Evolutionary conservation across 2,797 vertebrate genomes (phyloP).

Genomic region (Hafferia zeledoni): DNA sequence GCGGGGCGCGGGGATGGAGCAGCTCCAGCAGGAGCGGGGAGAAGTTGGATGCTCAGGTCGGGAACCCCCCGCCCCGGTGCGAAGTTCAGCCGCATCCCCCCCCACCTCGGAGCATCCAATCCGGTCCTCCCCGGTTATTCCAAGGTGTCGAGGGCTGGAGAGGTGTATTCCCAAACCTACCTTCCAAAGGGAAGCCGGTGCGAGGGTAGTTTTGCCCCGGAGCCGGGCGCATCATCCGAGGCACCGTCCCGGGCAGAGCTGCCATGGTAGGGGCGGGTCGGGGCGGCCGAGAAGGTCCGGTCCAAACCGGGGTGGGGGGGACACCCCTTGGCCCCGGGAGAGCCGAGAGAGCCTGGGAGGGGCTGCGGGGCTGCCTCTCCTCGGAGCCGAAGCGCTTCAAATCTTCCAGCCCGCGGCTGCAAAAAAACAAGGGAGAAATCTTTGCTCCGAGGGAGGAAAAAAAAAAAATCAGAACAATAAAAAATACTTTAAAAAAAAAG

Average conservation of each 20-base stretch:
- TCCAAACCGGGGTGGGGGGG: neutral
- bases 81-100: neutral
- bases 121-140: too few relatives aligned
- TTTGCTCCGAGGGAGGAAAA: neutral
- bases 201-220: constrained; percentile 93
- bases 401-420: neutral
- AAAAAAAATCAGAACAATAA: neutral
- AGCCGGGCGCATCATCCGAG: constrained; percentile 85
- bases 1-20: neutral
- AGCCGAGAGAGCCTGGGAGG: neutral
- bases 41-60: neutral
- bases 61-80: neutral
- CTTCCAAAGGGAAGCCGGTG: constrained; percentile 92
- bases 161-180: constrained; percentile 67
- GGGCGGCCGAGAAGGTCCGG: neutral
- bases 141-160: neutral
- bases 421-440: neutral
- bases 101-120: neutral
- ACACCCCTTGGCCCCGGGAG: neutral
- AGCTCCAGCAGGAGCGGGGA: neutral
- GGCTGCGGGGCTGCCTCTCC: neutral
- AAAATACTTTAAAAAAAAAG: neutral
- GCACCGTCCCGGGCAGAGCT: constrained; percentile 20
- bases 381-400: neutral
- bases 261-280: neutral